Percentiles rank a stretch among this genome's conserved stretches.
phyloP scores from a whole-genome alignment of 2,797 vertebrate species.

The Anguilla pacifica region DNA sequence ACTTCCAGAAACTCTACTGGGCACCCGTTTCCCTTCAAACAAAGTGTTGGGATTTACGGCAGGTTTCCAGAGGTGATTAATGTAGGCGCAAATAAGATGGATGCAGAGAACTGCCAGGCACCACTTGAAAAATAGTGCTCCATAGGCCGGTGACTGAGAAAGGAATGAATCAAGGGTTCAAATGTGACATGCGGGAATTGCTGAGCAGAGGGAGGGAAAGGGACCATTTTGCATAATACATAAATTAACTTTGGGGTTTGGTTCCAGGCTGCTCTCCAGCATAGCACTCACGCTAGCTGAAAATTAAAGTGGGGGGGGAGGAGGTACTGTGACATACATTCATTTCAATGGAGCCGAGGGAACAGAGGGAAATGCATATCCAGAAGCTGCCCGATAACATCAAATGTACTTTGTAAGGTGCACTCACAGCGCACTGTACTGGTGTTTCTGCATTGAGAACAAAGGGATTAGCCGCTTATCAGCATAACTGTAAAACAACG shows the following conservation, averaged over 20 bases:
- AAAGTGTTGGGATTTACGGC: slow-evolving; percentile 40
- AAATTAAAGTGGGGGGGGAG: slow-evolving; percentile 50
- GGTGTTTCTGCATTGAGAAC: slow-evolving; percentile 5
- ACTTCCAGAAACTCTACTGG: not conserved
- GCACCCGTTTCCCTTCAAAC: slow-evolving; percentile 36
- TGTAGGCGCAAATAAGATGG: slow-evolving; percentile 46
- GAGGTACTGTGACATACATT: slow-evolving; percentile 50
- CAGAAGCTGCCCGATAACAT: not conserved
- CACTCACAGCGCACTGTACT: not conserved
- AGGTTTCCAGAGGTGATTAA: slow-evolving; percentile 50
- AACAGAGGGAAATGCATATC: slow-evolving; percentile 22
- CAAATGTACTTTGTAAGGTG: not conserved
- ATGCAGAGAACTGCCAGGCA: slow-evolving; percentile 52
- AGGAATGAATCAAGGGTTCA: slow-evolving; percentile 55
- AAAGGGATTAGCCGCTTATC: slow-evolving; percentile 12
- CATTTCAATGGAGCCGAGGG: slow-evolving; percentile 29
- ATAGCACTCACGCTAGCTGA: slow-evolving; percentile 52
- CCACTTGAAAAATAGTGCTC: slow-evolving; percentile 39
- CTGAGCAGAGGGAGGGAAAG: slow-evolving; percentile 38
- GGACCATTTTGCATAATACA: slow-evolving; percentile 52
- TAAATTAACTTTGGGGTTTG: slow-evolving; percentile 57
- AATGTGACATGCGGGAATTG: slow-evolving; percentile 50
- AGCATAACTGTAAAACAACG: not conserved
- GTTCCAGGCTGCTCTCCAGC: slow-evolving; percentile 49
- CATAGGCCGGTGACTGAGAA: slow-evolving; percentile 27